Evolutionary conservation across 2,888 invertebrate genomes (phyloP), one percentile per base, ranked within the genome.

Genomic region (Nasonia oneida): DNA sequence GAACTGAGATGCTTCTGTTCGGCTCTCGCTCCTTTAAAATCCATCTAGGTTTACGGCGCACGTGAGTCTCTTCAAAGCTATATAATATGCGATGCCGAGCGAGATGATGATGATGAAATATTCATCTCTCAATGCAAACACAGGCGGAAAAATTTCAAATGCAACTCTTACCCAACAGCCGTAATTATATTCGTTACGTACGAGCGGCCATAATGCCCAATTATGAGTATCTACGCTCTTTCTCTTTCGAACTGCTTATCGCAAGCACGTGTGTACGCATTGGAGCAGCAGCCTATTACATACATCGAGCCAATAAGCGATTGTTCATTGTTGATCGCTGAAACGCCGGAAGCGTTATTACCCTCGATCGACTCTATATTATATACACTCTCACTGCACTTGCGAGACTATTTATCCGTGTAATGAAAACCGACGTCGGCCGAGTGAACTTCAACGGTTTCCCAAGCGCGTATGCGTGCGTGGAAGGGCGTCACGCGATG

Each of bases 291-390:
- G 42, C 10, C 47, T 37, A 23, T 12, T 42, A 39, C 2, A 57
- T 73, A 57, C 64, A 74, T 84, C 50, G 74, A 33, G 67, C 74
- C 53, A 79, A 75, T 78, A 82, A 85, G 75, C 61, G 86, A 83
- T 83, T 75, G 78, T 70, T 80, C 80, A 86, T 86, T 80, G 86
- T 86, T 80, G 79, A 70, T 15, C n/a, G 33, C 18, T 15, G 50
- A 83, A 82, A 83, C 80, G 76, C 86, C 86, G 86, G 86, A 86
- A 86, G 80, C 75, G 79, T 78, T 79, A 83, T 80, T 86, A 82
- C 74, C 75, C 75, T 70, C 79, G 75, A 80, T 79, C 37, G 57
- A 42, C 42, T n/a, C 42, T 37, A 6, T 64, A n/a, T 57, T 6
- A n/a, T n/a, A n/a, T 57, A n/a, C n/a, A 23, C 64, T 64, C 64